A percentile compares a stretch with the other conserved stretches of the same genome.
phyloP scores from a whole-genome alignment of 2,888 invertebrate species.

The Leptodirus hochenwartii region DNA sequence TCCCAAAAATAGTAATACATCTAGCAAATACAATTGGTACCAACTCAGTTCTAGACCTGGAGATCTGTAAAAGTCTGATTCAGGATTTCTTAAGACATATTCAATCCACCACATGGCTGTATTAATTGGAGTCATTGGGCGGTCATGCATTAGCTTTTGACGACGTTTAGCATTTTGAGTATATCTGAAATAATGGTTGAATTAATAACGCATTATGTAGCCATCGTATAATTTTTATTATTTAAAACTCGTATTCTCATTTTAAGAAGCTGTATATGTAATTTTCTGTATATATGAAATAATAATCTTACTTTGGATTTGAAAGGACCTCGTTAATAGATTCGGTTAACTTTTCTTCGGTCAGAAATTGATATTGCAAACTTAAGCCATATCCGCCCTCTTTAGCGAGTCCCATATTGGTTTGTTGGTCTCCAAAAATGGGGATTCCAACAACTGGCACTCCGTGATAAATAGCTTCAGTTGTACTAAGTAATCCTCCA shows the following conservation, averaged over 20 bases:
- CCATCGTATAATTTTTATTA: too few relatives aligned
- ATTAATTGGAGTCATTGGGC: conserved; percentile 6
- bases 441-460: conserved; percentile 32
- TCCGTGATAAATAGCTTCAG: conserved; percentile 28
- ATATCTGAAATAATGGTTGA: conserved; percentile 10
- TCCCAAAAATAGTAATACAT: conserved; percentile 9
- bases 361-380: conserved; percentile 21
- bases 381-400: conserved; percentile 24
- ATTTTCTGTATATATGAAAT: too few relatives aligned
- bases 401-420: conserved; percentile 28
- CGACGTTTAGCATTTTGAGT: conserved; percentile 6
- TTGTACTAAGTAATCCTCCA: conserved; percentile 29
- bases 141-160: conserved; percentile 8
- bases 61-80: conserved; percentile 3
- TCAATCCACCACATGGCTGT: conserved; percentile 8
- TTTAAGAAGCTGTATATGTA: too few relatives aligned
- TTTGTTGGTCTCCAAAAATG: conserved; percentile 30
- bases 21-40: conserved; percentile 11
- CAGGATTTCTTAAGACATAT: conserved; percentile 4
- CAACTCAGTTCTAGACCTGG: conserved; percentile 7
- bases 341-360: too few relatives aligned
- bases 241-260: too few relatives aligned
- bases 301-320: too few relatives aligned
- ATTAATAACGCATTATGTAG: too few relatives aligned
- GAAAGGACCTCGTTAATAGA: too few relatives aligned